Evolutionary conservation across 2,113 vertebrate species (phyloP), one percentile per base, ranked within the genome.

Genomic region (Megaceryle torquata): DNA sequence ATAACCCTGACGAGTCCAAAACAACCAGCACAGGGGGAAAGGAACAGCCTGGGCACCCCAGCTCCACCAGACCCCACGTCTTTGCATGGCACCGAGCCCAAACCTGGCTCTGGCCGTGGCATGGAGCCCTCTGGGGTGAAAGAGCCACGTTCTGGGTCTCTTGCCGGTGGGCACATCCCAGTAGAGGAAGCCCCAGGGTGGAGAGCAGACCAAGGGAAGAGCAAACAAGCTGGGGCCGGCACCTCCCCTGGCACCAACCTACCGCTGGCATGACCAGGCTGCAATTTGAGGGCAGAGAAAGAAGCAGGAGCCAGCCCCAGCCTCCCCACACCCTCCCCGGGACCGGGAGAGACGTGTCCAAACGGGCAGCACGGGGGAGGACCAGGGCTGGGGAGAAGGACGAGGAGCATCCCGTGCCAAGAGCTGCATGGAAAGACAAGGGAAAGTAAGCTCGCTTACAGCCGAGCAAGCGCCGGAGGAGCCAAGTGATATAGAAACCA

Each of bases 401-500:
- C 7, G 92, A 79, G 13, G 67, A 83, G 80, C 44, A 3, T 33
- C 89, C 76, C 22, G 51, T 92, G 88, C 93, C 92, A 94, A 95
- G 93, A 95, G 77, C 92, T 21, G 89, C 84, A 43, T 19, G 95
- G 96, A 94, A 89, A 86, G 83, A 93, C 88, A 91, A 93, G 88
- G 91, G 93, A 94, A 94, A 95, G 94, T 88, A 93, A 96, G 84
- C 86, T 93, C 67, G 39, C 44, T 69, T 71, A 90, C 25, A 93
- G 95, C 89, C 61, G 16, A 74, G 94, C 96, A 80, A 93, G 92
- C 65, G 21, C 86, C 74, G 68, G 6, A 37, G 1, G 81, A 93
- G 96, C 96, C 95, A 96, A 92, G 93, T 79, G 93, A 92, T 93
- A 97, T 96, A 72, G 95, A 96, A 96, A 93, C 93, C 92, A 95